Conservation (phyloP, 92 coral and sea anemone genomes). For the Palythoa caribaeorum region DNA sequence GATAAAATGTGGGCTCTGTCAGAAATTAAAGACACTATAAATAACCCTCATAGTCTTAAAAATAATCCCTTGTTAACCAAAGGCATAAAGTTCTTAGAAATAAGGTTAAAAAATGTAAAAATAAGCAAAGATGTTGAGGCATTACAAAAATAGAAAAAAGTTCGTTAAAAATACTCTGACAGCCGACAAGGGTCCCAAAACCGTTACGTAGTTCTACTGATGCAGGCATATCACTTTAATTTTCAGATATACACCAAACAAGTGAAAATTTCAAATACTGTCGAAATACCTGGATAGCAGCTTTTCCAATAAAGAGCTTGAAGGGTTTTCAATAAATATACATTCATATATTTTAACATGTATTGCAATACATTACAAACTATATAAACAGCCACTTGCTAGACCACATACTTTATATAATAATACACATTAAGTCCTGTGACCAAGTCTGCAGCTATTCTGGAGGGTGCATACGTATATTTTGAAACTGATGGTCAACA, state of each 20-base stretch:
- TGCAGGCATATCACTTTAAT: background rate
- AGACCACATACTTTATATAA: slow-evolving; percentile 8
- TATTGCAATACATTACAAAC: slow-evolving; percentile 13
- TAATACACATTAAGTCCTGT: slow-evolving; percentile 16
- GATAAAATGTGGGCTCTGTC: too few species aligned
- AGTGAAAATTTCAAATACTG: slow-evolving; percentile 14
- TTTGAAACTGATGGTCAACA: slow-evolving; percentile 29
- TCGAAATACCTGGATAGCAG: background rate
- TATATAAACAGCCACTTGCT: slow-evolving; percentile 12
- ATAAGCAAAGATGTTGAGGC: background rate
- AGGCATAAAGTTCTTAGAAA: background rate
- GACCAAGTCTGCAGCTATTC: background rate
- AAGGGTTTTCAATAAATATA: slow-evolving; percentile 55
- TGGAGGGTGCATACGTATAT: background rate
- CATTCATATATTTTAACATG: slow-evolving; percentile 19
- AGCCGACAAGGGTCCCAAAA: background rate
- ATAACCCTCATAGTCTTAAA: background rate
- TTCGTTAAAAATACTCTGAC: background rate
- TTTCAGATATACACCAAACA: background rate
- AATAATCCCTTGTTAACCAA: background rate
- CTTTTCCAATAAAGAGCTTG: slow-evolving; percentile 1
- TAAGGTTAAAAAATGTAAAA: background rate
- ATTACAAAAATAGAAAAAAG: background rate
- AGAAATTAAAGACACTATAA: background rate
- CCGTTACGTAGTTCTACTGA: too few species aligned